These are phyloP conservation scores for Priocnemis perturbator DNA, from an alignment of 2,888 invertebrate genomes.

Conservation along the genomic window DNA sequence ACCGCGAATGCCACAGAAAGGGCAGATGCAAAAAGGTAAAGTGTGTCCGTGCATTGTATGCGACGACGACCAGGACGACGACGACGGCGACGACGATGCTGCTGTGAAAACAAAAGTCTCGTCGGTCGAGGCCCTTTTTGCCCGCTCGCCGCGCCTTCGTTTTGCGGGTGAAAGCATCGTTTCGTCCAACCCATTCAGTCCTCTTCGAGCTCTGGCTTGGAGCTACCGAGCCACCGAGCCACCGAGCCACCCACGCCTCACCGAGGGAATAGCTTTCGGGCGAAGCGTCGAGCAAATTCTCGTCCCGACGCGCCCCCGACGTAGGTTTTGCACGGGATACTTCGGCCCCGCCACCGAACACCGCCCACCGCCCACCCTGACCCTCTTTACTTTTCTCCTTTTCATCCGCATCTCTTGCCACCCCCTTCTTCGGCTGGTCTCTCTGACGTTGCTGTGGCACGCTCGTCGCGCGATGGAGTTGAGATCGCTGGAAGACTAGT, in stretches of 20 bases:
- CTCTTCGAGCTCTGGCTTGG: too few species aligned
- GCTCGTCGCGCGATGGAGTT: too few species aligned
- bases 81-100: too few species aligned
- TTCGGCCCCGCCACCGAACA: too few species aligned
- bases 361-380: too few species aligned
- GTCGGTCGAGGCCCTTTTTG: slow-evolving; percentile 6
- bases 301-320: slow-evolving; percentile 28
- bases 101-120: slow-evolving; percentile 51
- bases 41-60: slow-evolving; percentile 44
- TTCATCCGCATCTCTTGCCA: background rate
- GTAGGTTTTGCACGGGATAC: background rate
- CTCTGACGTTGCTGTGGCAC: background rate
- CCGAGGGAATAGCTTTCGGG: slow-evolving; percentile 40
- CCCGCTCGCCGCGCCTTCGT: background rate
- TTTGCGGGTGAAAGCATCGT: background rate
- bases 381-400: background rate
- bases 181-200: too few species aligned
- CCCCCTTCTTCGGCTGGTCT: background rate
- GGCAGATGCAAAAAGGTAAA: slow-evolving; percentile 30
- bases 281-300: slow-evolving; percentile 39
- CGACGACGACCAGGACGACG: slow-evolving; percentile 35
- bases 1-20: slow-evolving; percentile 14
- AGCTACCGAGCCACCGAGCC: background rate
- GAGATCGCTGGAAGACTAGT: too few species aligned
- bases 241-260: slow-evolving; percentile 18